A percentile compares a stretch with the other conserved stretches of the same genome.
Conservation (phyloP, 2,888 invertebrate species). For the Anthoptus insignis region DNA sequence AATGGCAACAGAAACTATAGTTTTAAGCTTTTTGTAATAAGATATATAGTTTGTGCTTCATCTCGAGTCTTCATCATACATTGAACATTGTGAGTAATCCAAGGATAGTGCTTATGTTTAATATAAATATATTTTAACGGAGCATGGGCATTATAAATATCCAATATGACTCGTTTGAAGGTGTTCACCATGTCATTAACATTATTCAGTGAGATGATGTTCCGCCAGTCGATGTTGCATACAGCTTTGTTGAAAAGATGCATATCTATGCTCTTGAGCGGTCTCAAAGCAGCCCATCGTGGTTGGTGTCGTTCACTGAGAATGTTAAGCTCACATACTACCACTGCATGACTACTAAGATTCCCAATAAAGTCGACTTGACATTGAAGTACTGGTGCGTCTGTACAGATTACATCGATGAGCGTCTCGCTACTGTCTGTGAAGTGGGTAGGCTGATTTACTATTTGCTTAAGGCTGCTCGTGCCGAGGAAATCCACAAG, state of each 20-base stretch:
- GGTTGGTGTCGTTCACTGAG: not conserved
- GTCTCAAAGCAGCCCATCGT: constrained; percentile 14
- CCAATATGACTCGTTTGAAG: constrained; percentile 30
- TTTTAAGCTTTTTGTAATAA: no score
- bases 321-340: constrained; percentile 1
- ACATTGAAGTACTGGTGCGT: no score
- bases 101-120: constrained; percentile 35
- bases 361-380: no score
- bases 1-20: no score
- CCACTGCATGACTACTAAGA: no score
- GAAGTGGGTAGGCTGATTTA: constrained; percentile 36
- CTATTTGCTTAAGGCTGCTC: constrained; percentile 27
- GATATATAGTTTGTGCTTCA: no score
- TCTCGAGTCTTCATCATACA: no score
- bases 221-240: constrained; percentile 20
- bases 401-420: constrained; percentile 40
- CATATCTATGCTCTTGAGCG: constrained; percentile 31
- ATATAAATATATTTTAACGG: constrained; percentile 30
- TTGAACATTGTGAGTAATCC: constrained; percentile 32
- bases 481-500: constrained; percentile 13
- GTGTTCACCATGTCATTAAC: constrained; percentile 26
- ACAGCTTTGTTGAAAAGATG: constrained; percentile 23
- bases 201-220: not conserved
- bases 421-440: constrained; percentile 22
- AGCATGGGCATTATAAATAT: constrained; percentile 26